Conservation (phyloP, 2,113 vertebrate genomes). For the Myotis lucifugus region DNA sequence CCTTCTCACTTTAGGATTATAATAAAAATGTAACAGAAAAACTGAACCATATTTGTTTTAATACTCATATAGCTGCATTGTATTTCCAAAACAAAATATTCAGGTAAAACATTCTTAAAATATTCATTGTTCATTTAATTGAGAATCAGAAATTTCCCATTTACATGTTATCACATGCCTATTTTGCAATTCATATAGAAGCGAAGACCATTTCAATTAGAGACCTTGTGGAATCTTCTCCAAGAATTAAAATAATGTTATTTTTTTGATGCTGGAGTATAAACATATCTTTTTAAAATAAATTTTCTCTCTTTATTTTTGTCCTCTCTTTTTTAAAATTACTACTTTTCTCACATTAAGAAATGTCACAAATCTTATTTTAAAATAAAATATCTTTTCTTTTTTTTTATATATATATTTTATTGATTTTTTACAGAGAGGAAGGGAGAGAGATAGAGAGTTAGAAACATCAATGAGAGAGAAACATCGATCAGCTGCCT, state of each 20-base stretch:
- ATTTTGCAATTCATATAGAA: neutral
- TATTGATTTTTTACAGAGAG: too few relatives aligned
- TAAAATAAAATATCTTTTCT: neutral
- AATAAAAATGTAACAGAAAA: neutral
- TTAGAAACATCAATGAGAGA: too few relatives aligned
- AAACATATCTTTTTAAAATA: neutral
- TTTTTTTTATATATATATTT: too few relatives aligned
- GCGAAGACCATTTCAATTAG: neutral
- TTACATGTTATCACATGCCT: neutral
- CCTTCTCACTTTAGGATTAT: neutral
- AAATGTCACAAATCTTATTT: neutral
- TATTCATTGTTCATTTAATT: neutral
- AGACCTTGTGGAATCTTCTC: neutral
- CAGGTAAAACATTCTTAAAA: neutral
- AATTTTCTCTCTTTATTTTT: neutral
- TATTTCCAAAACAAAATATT: neutral
- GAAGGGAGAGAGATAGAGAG: too few relatives aligned
- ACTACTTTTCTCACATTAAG: neutral
- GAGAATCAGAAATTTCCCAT: neutral
- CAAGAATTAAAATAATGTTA: neutral
- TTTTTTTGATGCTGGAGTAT: neutral
- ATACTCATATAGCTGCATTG: neutral
- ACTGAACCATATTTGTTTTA: neutral
- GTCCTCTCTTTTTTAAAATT: neutral
- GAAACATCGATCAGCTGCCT: too few relatives aligned